Percentiles rank a stretch among this genome's conserved stretches.
These are phyloP conservation scores for Corynorhinus townsendii DNA, from an alignment of 2,113 vertebrate species.

Conservation along the genomic window DNA sequence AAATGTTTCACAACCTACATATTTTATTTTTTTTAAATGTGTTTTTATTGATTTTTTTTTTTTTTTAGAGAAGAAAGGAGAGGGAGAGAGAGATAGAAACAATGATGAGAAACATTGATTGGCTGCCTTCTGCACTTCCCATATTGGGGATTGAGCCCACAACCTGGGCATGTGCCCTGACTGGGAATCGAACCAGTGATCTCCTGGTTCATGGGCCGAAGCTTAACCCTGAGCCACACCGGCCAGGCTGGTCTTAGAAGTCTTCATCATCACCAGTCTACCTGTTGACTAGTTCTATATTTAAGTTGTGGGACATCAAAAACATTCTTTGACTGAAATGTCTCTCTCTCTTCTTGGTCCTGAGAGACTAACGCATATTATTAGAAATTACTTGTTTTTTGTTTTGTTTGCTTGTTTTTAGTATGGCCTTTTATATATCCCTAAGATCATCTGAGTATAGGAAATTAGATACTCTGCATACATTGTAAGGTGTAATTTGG, in stretches of 20 bases:
- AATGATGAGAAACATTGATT: no score
- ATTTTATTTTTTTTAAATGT: no score
- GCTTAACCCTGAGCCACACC: no score
- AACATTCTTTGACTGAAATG: neutral
- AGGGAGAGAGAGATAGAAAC: no score
- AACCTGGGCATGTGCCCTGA: no score
- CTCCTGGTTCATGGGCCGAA: no score
- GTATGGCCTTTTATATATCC: neutral
- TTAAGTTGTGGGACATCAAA: neutral
- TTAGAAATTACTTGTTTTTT: neutral
- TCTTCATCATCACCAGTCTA: neutral
- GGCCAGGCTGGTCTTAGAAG: neutral
- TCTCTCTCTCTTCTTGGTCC: neutral
- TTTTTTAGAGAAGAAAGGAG: no score
- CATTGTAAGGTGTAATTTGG: neutral
- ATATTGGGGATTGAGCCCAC: no score
- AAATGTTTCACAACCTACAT: no score
- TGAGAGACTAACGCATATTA: neutral
- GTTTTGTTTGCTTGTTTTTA: neutral
- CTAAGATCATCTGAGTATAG: neutral
- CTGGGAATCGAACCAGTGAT: no score
- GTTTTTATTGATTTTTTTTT: no score
- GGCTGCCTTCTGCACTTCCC: no score
- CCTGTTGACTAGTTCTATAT: neutral
- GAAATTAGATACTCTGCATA: neutral